These are phyloP conservation scores for Colletes gigas DNA, from an alignment of 1,140 invertebrate genomes.

Conservation along the genomic window DNA sequence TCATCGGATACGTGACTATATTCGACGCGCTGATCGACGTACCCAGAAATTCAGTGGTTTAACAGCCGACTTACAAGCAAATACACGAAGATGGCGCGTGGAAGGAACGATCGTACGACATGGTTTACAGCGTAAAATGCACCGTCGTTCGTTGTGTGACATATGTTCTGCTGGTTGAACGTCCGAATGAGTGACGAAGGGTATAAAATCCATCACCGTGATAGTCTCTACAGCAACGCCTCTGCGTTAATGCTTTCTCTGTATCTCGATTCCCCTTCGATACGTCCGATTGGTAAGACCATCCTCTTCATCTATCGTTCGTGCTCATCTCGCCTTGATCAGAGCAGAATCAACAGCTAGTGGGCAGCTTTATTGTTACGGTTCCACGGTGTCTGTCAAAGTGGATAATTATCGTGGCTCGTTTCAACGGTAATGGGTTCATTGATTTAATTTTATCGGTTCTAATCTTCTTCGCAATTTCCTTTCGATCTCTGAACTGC, in stretches of 20 bases:
- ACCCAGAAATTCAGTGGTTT: constrained; percentile 67
- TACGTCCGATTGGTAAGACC: background rate
- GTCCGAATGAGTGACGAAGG: constrained; percentile 14
- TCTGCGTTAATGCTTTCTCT: constrained; percentile 18
- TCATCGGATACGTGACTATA: constrained; percentile 74
- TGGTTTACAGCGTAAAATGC: constrained; percentile 70
- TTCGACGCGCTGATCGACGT: constrained; percentile 71
- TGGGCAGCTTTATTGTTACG: no score
- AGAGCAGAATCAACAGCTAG: no score
- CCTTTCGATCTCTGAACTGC: no score
- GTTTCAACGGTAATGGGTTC: no score
- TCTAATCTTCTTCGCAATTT: no score
- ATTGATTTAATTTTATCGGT: no score
- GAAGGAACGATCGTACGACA: constrained; percentile 33
- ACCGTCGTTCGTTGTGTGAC: constrained; percentile 59
- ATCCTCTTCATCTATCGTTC: background rate
- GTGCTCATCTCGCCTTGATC: no score
- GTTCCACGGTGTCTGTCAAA: no score
- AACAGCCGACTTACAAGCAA: constrained; percentile 30
- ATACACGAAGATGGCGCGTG: constrained; percentile 1
- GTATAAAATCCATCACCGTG: constrained; percentile 53
- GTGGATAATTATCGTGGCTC: no score
- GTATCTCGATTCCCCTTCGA: constrained; percentile 1
- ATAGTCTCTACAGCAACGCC: background rate
- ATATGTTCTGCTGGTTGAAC: constrained; percentile 47